phyloP scores from a whole-genome alignment of 2,113 vertebrate species.

The Phalacrocorax carbo region DNA sequence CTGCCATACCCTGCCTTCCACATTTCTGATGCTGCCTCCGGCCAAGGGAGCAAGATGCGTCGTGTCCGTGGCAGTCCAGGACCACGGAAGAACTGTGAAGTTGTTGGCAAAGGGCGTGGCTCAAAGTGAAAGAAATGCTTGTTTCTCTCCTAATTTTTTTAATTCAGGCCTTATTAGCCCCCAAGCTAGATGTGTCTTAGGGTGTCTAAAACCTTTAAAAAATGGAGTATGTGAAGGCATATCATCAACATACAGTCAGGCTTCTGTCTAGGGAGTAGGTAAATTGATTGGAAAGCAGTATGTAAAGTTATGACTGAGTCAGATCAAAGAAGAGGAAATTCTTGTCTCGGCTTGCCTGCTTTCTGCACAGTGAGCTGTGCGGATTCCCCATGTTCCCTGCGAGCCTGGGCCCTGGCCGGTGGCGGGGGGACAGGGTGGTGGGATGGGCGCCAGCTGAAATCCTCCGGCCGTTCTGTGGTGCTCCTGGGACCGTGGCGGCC shows the following conservation, averaged over 20 bases:
- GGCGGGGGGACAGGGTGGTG: rapidly evolving
- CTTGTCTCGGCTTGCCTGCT: neutral
- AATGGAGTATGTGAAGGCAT: neutral
- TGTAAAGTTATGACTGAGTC: neutral
- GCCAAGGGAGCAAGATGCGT: rapidly evolving
- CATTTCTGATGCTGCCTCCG: rapidly evolving
- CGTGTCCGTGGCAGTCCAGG: rapidly evolving
- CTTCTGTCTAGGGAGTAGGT: neutral
- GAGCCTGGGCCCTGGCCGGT: neutral
- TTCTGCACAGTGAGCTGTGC: neutral
- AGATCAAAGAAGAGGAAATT: neutral
- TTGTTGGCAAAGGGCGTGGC: neutral
- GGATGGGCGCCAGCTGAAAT: neutral
- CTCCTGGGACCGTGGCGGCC: neutral
- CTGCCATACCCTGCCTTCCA: neutral
- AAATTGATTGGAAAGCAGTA: neutral
- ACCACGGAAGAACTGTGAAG: neutral
- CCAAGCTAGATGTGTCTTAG: neutral
- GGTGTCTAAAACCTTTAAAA: neutral
- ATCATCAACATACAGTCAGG: neutral
- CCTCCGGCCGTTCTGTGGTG: rapidly evolving
- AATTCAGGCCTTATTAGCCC: neutral
- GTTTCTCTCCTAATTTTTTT: neutral
- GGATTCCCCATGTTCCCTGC: rapidly evolving
- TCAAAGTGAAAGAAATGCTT: neutral